These are phyloP conservation scores for Pammene aurita DNA, from an alignment of 2,888 invertebrate genomes.

Conservation along the genomic window DNA sequence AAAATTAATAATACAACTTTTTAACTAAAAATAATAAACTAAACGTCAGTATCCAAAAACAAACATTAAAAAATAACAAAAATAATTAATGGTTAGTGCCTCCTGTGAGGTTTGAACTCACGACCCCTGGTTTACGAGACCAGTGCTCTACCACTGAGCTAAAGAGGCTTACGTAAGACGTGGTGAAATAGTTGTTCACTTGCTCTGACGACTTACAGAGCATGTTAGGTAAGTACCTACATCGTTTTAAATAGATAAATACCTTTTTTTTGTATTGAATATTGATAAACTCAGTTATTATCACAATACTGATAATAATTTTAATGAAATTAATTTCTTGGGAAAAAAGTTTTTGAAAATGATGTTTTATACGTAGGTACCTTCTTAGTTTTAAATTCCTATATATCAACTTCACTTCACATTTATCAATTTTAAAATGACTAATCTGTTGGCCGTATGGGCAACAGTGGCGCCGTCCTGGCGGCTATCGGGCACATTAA, in stretches of 20 bases:
- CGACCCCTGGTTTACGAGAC: conserved; percentile 92
- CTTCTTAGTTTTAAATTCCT: too few relatives aligned
- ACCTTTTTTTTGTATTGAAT: not conserved
- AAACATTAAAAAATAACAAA: conserved; percentile 37
- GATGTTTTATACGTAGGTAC: too few relatives aligned
- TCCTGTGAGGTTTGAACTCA: conserved; percentile 82
- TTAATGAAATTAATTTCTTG: too few relatives aligned
- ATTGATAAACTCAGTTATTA: not conserved
- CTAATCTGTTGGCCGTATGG: too few relatives aligned
- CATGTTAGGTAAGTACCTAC: not conserved
- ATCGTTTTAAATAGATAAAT: not conserved
- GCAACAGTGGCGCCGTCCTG: too few relatives aligned
- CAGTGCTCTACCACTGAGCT: conserved; percentile 92
- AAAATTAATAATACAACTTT: too few relatives aligned
- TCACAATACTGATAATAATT: too few relatives aligned
- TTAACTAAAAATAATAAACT: too few relatives aligned
- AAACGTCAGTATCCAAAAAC: not conserved
- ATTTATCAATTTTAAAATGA: too few relatives aligned
- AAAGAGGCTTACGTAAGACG: conserved; percentile 81
- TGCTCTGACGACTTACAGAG: not conserved
- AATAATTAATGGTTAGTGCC: conserved; percentile 49
- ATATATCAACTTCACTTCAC: too few relatives aligned
- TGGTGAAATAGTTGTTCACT: conserved; percentile 52
- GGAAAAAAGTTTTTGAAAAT: too few relatives aligned
- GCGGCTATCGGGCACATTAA: too few relatives aligned